Conservation (phyloP, 2,888 invertebrate species). For the Didymodactylos carnosus region DNA sequence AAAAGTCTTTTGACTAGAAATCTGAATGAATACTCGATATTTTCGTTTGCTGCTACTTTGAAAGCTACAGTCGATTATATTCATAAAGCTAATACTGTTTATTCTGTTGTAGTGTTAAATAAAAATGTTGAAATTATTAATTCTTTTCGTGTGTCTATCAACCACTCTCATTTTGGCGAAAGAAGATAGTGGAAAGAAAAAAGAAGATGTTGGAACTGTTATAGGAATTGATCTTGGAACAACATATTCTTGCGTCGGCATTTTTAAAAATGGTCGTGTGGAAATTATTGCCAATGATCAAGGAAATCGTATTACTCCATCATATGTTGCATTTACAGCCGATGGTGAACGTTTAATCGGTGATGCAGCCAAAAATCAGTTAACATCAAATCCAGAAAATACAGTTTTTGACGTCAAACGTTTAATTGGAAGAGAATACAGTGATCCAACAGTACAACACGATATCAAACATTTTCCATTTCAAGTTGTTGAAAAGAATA, state of each 20-base stretch:
- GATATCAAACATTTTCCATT: slow-evolving; percentile 29
- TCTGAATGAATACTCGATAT: too few relatives aligned
- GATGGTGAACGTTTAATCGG: slow-evolving; percentile 35
- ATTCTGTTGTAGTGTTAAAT: too few relatives aligned
- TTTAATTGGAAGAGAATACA: slow-evolving; percentile 25
- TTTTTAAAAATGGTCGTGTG: slow-evolving; percentile 38
- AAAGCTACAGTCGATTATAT: too few relatives aligned
- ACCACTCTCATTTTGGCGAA: too few relatives aligned
- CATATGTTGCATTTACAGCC: slow-evolving; percentile 51
- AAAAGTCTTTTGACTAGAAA: too few relatives aligned
- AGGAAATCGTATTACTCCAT: slow-evolving; percentile 53
- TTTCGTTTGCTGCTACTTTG: too few relatives aligned
- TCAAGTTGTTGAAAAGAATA: slow-evolving; percentile 19
- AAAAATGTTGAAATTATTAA: too few relatives aligned
- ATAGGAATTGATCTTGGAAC: slow-evolving; percentile 2
- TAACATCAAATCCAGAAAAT: slow-evolving; percentile 50
- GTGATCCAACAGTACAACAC: slow-evolving; percentile 22
- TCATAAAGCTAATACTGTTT: too few relatives aligned
- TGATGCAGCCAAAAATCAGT: slow-evolving; percentile 39
- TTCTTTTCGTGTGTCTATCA: too few relatives aligned
- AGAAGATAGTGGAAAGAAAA: not conserved
- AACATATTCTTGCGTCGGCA: slow-evolving; percentile 24
- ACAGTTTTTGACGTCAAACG: slow-evolving; percentile 36
- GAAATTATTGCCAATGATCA: slow-evolving; percentile 40
- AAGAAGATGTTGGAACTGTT: slow-evolving; percentile 9